A percentile compares a stretch with the other conserved stretches of the same genome.
These are phyloP conservation scores for Xerus inauris DNA, from an alignment of 2,113 vertebrate genomes.

Conservation along the genomic window DNA sequence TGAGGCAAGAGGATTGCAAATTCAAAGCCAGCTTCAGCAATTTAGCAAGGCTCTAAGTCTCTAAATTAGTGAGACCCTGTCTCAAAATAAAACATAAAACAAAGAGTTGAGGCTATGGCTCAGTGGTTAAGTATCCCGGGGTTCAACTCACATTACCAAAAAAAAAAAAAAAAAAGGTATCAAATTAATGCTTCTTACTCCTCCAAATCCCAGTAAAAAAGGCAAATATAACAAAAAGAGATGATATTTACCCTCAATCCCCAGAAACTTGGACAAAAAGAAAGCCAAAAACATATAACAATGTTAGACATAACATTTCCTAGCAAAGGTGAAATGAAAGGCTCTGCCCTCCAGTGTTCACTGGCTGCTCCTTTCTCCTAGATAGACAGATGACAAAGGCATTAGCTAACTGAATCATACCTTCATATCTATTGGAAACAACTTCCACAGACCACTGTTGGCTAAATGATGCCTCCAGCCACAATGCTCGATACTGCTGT, in stretches of 20 bases:
- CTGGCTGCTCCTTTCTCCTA: neutral
- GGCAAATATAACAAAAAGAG: neutral
- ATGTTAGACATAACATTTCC: neutral
- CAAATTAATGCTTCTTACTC: constrained; percentile 3
- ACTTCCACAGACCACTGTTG: neutral
- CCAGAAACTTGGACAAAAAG: neutral
- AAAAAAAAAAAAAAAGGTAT: too few species aligned
- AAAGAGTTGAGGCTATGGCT: too few species aligned
- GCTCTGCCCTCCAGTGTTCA: neutral
- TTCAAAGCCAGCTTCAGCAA: too few species aligned
- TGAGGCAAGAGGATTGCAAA: too few species aligned
- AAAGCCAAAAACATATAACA: neutral
- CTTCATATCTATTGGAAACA: neutral
- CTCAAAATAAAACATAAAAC: too few species aligned
- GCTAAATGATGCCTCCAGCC: neutral
- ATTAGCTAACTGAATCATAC: neutral
- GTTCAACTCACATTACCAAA: too few species aligned
- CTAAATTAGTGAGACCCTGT: too few species aligned
- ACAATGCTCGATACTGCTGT: neutral
- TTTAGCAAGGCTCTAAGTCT: too few species aligned
- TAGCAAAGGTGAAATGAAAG: neutral
- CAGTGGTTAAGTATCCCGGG: too few species aligned
- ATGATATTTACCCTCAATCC: neutral
- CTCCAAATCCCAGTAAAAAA: neutral
- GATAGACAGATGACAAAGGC: neutral